phyloP scores from a whole-genome alignment of 2,113 vertebrate genomes.

The Myrmophylax atrothorax region DNA sequence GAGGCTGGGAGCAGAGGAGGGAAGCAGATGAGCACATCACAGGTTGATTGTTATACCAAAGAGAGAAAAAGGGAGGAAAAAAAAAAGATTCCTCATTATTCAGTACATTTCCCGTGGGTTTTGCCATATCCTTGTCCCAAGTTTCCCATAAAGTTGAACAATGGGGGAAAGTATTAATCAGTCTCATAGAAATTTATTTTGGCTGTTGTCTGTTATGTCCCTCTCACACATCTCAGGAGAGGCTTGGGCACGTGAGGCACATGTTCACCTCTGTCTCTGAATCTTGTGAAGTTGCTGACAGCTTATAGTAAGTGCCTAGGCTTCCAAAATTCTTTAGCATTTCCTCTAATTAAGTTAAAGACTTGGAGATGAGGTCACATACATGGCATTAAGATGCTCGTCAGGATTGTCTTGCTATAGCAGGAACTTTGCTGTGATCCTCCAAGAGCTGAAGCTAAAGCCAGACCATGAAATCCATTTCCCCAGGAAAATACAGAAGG shows the following conservation, averaged over 20 bases:
- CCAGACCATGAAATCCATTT: neutral
- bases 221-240: neutral
- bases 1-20: neutral
- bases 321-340: neutral
- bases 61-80: neutral
- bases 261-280: neutral
- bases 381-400: accelerated
- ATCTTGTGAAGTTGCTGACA: neutral
- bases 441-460: neutral
- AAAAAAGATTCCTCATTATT: neutral
- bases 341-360: neutral
- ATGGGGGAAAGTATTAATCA: neutral
- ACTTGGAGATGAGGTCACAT: neutral
- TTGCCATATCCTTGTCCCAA: neutral
- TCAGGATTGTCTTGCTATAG: neutral
- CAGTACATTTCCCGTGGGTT: neutral
- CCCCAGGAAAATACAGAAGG: neutral
- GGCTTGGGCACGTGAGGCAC: neutral
- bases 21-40: neutral
- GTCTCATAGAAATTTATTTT: neutral
- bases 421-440: neutral
- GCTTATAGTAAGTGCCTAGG: neutral
- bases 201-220: accelerated
- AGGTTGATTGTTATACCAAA: neutral
- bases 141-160: neutral